Percentiles rank a stretch among this genome's conserved stretches.
Evolutionary conservation across 2,797 vertebrate genomes (phyloP).

Genomic region (Centropyge bicolor): DNA sequence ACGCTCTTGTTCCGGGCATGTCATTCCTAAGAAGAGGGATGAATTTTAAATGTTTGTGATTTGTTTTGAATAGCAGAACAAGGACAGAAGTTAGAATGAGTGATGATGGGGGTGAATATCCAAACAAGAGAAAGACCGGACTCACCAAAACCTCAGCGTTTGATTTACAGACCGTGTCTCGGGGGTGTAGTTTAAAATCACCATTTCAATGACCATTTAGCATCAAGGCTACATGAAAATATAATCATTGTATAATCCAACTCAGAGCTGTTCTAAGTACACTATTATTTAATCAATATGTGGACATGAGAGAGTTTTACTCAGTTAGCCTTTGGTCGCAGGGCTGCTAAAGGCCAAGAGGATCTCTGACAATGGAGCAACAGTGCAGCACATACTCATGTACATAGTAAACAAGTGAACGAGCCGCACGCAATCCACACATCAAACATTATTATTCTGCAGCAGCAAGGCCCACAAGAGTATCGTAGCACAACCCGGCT

Average conservation of each 20-base stretch:
- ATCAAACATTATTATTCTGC: constrained; percentile 16
- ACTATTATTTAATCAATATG: not conserved
- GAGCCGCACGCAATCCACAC: not conserved
- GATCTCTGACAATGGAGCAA: not conserved
- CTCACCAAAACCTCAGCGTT: not conserved
- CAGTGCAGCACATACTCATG: not conserved
- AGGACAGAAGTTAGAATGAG: not conserved
- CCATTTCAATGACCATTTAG: not conserved
- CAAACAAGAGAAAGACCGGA: not conserved
- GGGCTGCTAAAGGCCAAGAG: constrained; percentile 5
- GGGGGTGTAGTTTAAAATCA: not conserved
- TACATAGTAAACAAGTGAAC: constrained; percentile 6
- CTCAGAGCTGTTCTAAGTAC: not conserved
- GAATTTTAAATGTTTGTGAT: not conserved
- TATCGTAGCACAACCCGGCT: not conserved
- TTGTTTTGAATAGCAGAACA: not conserved
- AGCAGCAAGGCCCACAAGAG: constrained; percentile 16
- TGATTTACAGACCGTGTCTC: not conserved
- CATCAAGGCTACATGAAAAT: not conserved
- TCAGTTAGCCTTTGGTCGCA: not conserved
- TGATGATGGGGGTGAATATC: not conserved
- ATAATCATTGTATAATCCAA: no score
- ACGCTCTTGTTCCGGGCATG: not conserved
- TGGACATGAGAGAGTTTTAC: no score
- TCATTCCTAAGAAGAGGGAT: not conserved